Evolutionary conservation across 2,797 vertebrate genomes (phyloP).

Genomic region (Manis crassicaudata): DNA sequence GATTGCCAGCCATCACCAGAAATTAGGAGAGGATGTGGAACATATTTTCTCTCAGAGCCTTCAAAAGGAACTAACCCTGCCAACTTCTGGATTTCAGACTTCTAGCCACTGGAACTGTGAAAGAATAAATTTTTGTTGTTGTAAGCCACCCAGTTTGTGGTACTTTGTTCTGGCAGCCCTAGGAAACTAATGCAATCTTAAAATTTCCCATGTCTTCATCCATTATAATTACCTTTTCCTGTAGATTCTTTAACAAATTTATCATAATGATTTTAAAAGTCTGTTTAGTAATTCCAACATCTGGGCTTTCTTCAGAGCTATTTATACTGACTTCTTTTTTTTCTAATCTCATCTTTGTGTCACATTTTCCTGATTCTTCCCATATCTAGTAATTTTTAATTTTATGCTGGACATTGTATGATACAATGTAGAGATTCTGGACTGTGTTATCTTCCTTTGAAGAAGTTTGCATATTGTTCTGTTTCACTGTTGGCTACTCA

Average conservation of each 20-base stretch:
- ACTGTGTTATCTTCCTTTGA: background rate
- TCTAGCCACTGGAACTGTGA: background rate
- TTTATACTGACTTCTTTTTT: background rate
- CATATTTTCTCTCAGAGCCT: background rate
- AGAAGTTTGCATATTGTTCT: background rate
- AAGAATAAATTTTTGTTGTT: background rate
- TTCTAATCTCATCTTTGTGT: background rate
- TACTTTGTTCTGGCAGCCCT: background rate
- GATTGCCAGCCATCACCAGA: background rate
- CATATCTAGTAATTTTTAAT: constrained; percentile 25
- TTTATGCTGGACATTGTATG: background rate
- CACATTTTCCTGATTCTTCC: background rate
- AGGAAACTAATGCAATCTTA: background rate
- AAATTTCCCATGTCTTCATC: background rate
- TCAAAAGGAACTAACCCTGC: background rate
- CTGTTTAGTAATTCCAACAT: background rate
- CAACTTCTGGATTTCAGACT: background rate
- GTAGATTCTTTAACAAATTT: background rate
- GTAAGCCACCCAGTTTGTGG: background rate
- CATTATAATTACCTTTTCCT: background rate
- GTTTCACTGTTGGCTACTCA: background rate
- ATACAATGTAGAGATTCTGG: background rate
- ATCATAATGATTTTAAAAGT: background rate
- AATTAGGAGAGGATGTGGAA: background rate
- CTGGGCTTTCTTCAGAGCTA: background rate